A percentile compares a stretch with the other conserved stretches of the same genome.
phyloP scores from a whole-genome alignment of 1,140 invertebrate species.

The Anastatus disparis region DNA sequence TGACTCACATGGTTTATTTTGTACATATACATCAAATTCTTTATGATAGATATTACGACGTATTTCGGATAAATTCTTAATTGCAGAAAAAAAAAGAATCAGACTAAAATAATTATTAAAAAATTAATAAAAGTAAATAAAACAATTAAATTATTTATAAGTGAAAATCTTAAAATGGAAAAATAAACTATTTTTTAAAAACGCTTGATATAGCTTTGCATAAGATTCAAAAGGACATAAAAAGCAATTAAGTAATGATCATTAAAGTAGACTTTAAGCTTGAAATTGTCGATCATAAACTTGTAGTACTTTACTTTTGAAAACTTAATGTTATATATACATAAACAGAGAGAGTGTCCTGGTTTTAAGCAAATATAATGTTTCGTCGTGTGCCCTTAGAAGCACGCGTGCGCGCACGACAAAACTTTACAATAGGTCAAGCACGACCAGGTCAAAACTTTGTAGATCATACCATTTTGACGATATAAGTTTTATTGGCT shows the following conservation, averaged over 20 bases:
- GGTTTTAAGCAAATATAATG: not conserved
- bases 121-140: too few species aligned
- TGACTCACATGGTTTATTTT: not conserved
- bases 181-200: too few species aligned
- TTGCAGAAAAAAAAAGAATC: not conserved
- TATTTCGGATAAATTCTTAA: too few species aligned
- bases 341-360: too few species aligned
- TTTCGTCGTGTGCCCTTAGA: slow-evolving; percentile 27
- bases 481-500: slow-evolving; percentile 1
- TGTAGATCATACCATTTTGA: slow-evolving; percentile 8
- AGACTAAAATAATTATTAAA: not conserved
- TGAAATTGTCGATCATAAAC: slow-evolving; percentile 2
- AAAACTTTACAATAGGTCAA: slow-evolving; percentile 11
- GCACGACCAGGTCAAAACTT: slow-evolving; percentile 13
- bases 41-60: too few species aligned
- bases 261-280: slow-evolving; percentile 1
- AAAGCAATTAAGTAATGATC: not conserved
- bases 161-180: too few species aligned
- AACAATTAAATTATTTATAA: too few species aligned
- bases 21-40: not conserved
- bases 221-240: too few species aligned
- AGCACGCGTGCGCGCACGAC: slow-evolving; percentile 9
- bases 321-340: too few species aligned
- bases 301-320: slow-evolving; percentile 1
- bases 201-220: too few species aligned